Conservation (phyloP, 2,113 vertebrate species). For the Channa maculata region DNA sequence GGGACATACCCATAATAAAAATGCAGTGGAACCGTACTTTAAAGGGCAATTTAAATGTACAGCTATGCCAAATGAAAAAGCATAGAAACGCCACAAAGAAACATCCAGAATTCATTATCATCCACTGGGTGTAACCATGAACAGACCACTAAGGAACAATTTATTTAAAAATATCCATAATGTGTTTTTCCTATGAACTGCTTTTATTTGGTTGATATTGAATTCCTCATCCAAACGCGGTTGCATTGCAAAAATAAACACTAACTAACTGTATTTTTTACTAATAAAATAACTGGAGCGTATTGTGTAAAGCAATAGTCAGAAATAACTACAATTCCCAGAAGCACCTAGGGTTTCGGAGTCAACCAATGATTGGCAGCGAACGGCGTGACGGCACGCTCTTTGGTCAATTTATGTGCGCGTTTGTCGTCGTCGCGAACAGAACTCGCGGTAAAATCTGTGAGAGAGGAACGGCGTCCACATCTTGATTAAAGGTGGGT, state of each 20-base stretch:
- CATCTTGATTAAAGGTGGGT: conserved; percentile 73
- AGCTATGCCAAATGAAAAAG: neutral
- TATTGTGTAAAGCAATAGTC: neutral
- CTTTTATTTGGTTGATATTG: too few relatives aligned
- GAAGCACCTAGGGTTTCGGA: accelerated
- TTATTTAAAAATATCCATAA: neutral
- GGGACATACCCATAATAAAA: neutral
- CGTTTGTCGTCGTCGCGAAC: neutral
- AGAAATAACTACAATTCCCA: conserved; percentile 72
- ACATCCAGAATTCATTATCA: too few relatives aligned
- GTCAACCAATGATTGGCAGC: conserved; percentile 50
- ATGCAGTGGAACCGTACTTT: neutral
- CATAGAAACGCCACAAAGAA: neutral
- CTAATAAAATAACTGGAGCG: neutral
- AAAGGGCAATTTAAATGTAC: neutral
- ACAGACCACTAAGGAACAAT: neutral
- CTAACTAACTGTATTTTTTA: neutral
- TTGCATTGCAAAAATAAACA: neutral
- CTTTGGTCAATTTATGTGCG: conserved; percentile 73
- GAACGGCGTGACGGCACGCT: conserved; percentile 55
- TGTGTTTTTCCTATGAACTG: neutral
- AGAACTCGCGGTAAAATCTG: conserved; percentile 50
- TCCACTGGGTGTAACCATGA: conserved; percentile 8
- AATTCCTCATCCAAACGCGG: neutral
- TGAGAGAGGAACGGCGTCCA: conserved; percentile 32